Percentiles rank a stretch among this genome's conserved stretches.
These are phyloP conservation scores for Xiphophorus birchmanni DNA, from an alignment of 2,797 vertebrate species.

Conservation along the genomic window DNA sequence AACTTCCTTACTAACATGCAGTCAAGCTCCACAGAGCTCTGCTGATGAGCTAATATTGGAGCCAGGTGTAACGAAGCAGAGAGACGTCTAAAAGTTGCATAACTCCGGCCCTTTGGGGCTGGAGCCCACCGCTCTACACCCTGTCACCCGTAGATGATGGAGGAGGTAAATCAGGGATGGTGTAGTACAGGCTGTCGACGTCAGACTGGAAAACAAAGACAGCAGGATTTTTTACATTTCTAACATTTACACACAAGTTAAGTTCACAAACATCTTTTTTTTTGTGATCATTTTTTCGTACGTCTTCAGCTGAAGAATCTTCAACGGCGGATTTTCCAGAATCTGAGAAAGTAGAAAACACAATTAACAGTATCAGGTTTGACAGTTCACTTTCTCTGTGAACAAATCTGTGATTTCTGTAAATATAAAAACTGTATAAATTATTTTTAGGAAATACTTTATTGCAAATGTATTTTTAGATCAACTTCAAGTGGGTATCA, in stretches of 20 bases:
- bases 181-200: conserved; percentile 37
- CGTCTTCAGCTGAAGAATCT: background rate
- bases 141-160: background rate
- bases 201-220: conserved; percentile 25
- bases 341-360: conserved; percentile 1
- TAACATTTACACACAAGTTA: background rate
- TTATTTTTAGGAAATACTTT: background rate
- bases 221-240: background rate
- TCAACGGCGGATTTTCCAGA: accelerated
- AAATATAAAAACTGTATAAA: background rate
- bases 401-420: background rate
- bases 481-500: background rate
- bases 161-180: conserved; percentile 26
- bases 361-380: background rate
- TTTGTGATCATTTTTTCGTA: background rate
- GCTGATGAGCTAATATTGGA: no score
- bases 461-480: background rate
- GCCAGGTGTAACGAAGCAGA: no score
- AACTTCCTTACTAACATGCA: no score
- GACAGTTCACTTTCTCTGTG: background rate
- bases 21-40: no score
- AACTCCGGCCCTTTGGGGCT: no score
- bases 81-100: no score
- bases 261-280: background rate
- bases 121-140: background rate